Percentiles rank a stretch among this genome's conserved stretches.
Evolutionary conservation across 2,888 invertebrate species (phyloP).

Genomic region (Ernsta delagoae): DNA sequence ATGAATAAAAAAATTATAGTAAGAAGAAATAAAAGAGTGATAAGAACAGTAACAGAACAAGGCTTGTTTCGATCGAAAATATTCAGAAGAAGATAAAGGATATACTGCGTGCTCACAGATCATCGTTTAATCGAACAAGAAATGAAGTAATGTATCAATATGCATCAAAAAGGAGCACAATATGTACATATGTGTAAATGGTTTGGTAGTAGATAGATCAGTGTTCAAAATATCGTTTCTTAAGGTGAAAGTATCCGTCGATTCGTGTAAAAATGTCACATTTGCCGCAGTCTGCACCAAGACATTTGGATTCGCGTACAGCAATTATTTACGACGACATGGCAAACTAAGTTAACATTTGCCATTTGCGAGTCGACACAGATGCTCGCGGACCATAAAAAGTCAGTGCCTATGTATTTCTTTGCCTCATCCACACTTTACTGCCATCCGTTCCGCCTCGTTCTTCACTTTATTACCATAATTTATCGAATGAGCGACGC

Average conservation of each 20-base stretch:
- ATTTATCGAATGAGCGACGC: slow-evolving; percentile 35
- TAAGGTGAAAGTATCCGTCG: neutral
- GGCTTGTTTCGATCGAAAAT: slow-evolving; percentile 5
- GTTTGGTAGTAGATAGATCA: neutral
- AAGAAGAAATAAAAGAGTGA: neutral
- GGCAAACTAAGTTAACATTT: slow-evolving; percentile 42
- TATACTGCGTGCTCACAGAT: slow-evolving; percentile 18
- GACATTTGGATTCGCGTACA: slow-evolving; percentile 37
- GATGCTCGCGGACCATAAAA: slow-evolving; percentile 58
- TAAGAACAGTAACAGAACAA: too few species aligned
- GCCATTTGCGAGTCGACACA: slow-evolving; percentile 59
- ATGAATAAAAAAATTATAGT: neutral
- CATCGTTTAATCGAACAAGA: neutral
- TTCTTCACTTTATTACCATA: slow-evolving; percentile 31
- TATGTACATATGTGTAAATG: neutral
- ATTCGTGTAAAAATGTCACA: slow-evolving; percentile 34
- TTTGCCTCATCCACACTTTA: slow-evolving; percentile 27
- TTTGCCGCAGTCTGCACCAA: slow-evolving; percentile 34
- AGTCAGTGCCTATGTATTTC: slow-evolving; percentile 40
- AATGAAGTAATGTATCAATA: slow-evolving; percentile 4
- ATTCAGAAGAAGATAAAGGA: slow-evolving; percentile 18
- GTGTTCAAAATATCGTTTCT: too few species aligned
- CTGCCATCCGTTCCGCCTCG: slow-evolving; percentile 26
- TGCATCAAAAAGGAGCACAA: slow-evolving; percentile 3
- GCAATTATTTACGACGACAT: slow-evolving; percentile 35